Conservation (phyloP, 2,797 vertebrate genomes). For the Naso thynnoides region DNA sequence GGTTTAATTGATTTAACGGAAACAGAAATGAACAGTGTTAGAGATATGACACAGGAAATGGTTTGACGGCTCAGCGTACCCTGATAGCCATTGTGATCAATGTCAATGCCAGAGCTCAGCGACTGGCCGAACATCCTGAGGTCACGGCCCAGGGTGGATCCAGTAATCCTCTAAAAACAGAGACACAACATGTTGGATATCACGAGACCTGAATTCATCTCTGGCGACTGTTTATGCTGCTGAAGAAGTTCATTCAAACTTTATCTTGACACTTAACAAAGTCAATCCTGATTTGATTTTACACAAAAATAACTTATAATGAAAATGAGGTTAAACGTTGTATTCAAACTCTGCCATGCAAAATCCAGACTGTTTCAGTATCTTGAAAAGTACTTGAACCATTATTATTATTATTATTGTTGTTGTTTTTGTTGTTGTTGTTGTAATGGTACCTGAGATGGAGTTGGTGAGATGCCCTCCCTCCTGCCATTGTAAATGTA, state of each 20-base stretch:
- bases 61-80: constrained; percentile 79
- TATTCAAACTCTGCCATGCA: not conserved
- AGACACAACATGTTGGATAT: constrained; percentile 10
- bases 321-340: not conserved
- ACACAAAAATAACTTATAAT: not conserved
- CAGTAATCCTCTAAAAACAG: constrained; percentile 90
- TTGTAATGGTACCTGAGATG: constrained; percentile 89
- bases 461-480: constrained; percentile 88
- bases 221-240: too few relatives aligned
- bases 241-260: not conserved
- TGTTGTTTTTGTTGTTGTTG: not conserved
- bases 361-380: not conserved
- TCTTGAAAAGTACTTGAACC: too few relatives aligned
- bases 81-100: constrained; percentile 93
- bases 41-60: not conserved
- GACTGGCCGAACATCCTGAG: constrained; percentile 97
- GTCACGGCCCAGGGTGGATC: constrained; percentile 84
- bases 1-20: not conserved
- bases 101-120: constrained; percentile 91
- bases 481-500: constrained; percentile 97
- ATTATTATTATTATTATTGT: not conserved
- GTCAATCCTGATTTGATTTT: not conserved
- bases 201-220: not conserved
- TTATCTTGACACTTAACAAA: not conserved
- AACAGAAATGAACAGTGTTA: not conserved